Percentiles rank a stretch among this genome's conserved stretches.
phyloP scores from a whole-genome alignment of 2,888 invertebrate genomes.

The Pterobdella sp. region DNA sequence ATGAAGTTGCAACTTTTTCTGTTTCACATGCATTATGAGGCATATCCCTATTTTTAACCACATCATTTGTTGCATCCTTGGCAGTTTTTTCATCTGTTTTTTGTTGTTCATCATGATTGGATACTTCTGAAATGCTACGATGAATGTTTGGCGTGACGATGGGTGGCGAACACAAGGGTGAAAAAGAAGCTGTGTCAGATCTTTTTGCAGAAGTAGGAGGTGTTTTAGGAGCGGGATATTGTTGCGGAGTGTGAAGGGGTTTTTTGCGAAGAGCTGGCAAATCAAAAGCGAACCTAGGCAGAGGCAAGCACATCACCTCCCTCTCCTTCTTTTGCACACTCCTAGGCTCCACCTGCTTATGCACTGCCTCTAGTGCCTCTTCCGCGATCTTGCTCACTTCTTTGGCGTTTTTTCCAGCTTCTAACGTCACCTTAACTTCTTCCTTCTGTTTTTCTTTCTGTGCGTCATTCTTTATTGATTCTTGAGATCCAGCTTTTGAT shows the following conservation, averaged over 20 bases:
- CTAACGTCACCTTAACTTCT: not conserved
- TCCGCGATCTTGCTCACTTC: not conserved
- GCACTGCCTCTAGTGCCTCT: not conserved
- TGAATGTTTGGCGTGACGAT: not conserved
- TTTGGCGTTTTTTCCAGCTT: not conserved
- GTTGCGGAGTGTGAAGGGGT: not conserved
- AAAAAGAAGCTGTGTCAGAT: not conserved
- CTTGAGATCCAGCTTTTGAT: not conserved
- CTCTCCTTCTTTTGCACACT: not conserved
- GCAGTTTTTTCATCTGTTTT: not conserved
- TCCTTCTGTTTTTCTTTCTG: not conserved
- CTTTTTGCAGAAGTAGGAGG: not conserved
- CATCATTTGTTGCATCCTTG: too few species aligned
- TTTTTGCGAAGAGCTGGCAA: slow-evolving; percentile 9
- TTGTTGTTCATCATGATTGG: not conserved
- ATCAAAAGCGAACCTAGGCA: slow-evolving; percentile 30
- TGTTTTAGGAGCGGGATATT: not conserved
- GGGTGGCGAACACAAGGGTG: not conserved
- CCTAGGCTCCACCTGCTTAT: slow-evolving; percentile 7
- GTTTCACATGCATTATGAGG: too few species aligned
- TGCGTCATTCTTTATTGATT: not conserved
- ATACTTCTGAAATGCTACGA: not conserved
- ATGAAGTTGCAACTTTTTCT: not conserved
- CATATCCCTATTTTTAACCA: too few species aligned
- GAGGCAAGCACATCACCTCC: slow-evolving; percentile 29